Conservation (phyloP, 2,888 invertebrate genomes). For the Eupithecia inturbata region DNA sequence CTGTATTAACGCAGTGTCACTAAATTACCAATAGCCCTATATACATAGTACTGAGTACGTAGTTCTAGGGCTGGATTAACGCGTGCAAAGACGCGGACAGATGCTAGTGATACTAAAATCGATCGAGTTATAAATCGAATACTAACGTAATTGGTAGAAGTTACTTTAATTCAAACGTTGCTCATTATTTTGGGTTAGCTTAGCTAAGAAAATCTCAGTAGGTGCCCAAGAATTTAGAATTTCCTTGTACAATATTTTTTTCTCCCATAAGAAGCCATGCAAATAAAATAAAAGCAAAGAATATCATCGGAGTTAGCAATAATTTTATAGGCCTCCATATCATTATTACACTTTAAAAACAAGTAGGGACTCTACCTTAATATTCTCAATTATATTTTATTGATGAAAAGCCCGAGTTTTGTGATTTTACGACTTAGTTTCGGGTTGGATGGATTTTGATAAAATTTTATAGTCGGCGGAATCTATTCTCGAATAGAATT, state of each 20-base stretch:
- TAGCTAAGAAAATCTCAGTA: not conserved
- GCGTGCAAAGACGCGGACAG: no score
- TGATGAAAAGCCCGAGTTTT: not conserved
- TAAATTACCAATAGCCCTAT: no score
- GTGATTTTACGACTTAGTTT: not conserved
- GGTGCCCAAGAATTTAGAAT: not conserved
- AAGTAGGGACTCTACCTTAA: not conserved
- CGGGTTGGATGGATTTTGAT: conserved; percentile 19
- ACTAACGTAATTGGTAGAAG: no score
- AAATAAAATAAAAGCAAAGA: not conserved
- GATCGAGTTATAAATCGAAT: no score
- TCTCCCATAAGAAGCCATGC: not conserved
- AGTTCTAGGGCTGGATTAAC: no score
- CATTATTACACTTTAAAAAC: not conserved
- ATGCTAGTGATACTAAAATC: no score
- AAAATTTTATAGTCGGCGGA: conserved; percentile 24
- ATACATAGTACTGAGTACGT: no score
- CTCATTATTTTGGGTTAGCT: not conserved
- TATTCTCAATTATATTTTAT: not conserved
- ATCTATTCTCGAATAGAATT: conserved; percentile 32
- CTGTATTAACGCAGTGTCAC: no score
- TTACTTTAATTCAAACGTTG: no score
- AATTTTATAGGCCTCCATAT: conserved; percentile 7
- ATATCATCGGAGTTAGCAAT: not conserved
- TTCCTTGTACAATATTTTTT: not conserved